Conservation (phyloP, 2,888 invertebrate species). For the Pseudolycoriella hygida region DNA sequence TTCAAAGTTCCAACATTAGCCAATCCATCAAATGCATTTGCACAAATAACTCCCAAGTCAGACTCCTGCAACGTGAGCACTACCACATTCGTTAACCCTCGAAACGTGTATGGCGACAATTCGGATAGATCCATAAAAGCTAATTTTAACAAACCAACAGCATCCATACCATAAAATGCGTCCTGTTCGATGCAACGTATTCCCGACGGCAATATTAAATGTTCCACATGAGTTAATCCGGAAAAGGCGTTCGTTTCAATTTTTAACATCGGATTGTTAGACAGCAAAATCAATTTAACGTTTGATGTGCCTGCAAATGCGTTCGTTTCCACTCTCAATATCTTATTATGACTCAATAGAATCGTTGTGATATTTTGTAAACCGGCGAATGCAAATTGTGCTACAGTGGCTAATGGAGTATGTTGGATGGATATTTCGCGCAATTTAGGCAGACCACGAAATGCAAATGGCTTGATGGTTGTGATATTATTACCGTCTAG, state of each 20-base stretch:
- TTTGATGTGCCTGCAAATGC: constrained; percentile 78
- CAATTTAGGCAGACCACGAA: constrained; percentile 62
- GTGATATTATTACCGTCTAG: constrained; percentile 78
- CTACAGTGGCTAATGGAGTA: constrained; percentile 62
- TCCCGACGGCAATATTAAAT: constrained; percentile 68
- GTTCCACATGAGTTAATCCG: constrained; percentile 64
- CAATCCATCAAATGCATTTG: constrained; percentile 60
- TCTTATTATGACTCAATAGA: constrained; percentile 50
- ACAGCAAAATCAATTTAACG: constrained; percentile 62
- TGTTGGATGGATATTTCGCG: constrained; percentile 70
- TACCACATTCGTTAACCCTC: constrained; percentile 57
- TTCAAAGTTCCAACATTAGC: constrained; percentile 53
- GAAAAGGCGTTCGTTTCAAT: constrained; percentile 72
- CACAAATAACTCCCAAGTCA: constrained; percentile 55
- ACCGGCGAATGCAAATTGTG: constrained; percentile 70
- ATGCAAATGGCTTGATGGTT: constrained; percentile 67
- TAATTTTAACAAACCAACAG: constrained; percentile 63
- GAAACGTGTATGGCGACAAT: constrained; percentile 51
- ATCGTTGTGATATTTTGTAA: constrained; percentile 62
- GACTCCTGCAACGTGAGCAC: constrained; percentile 65
- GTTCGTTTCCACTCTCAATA: constrained; percentile 51
- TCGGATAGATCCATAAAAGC: constrained; percentile 69
- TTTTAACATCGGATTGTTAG: constrained; percentile 67
- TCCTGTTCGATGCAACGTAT: constrained; percentile 57
- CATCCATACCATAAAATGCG: constrained; percentile 65